Evolutionary conservation across 1,140 invertebrate species (phyloP), one percentile per base, ranked within the genome.

Genomic region (Pogonomyrmex barbatus): DNA sequence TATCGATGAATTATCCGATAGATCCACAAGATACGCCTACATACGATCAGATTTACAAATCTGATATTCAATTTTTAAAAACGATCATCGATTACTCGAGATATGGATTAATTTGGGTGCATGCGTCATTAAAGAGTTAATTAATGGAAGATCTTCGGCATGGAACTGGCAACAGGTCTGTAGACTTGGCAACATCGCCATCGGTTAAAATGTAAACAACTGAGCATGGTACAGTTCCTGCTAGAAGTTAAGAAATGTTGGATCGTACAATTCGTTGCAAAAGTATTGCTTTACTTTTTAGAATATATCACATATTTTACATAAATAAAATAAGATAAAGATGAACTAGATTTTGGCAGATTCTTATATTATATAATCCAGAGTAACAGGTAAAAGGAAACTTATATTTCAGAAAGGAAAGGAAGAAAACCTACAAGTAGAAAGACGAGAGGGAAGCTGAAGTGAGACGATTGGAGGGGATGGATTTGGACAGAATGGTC

Each of bases 201-300:
- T 91, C 91, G 89, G 93, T 93, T 94, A 92, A 94, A 94, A 94
- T 94, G 94, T 95, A 95, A 95, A 95, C 94, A 95, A 94, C 94
- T 92, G 88, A 89, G 91, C 91, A 85, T 87, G 79, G 93, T 95
- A 95, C 93, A 95, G 89, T 89, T 90, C 0, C 33, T 17, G 39
- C 10, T 68, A 90, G 92, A 93, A 94, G 77, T 91, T 76, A 56
- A 79, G 50, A 50, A 75, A 52, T 62, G 52, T 62, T 54, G 30
- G 50, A 33, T 70, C 39, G 90, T 89, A 79, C 58, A 90, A 63
- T 84, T 79, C 62, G 30, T 8, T 4, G 5, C 54, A 79, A 85
- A 87, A 88, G 47, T 42, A 62, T 60, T 6, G 6, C 14, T 82
- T 12, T 10, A 17, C 2, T 47, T 58, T 47, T 36, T 10, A 14